A percentile compares a stretch with the other conserved stretches of the same genome.
These are phyloP conservation scores for Pecten maximus DNA, from an alignment of 2,888 invertebrate genomes.

Conservation along the genomic window DNA sequence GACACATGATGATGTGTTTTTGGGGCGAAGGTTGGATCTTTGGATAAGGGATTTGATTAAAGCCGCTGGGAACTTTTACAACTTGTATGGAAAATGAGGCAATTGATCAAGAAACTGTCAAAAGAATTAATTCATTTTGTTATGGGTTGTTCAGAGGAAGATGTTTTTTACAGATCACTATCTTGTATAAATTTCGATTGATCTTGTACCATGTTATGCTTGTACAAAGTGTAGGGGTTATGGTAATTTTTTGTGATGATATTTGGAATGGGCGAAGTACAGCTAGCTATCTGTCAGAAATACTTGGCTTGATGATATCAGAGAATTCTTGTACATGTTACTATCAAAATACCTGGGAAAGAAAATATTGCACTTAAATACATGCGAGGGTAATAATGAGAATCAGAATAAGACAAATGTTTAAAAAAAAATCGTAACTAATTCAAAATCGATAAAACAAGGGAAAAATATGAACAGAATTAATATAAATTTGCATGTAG, in stretches of 20 bases:
- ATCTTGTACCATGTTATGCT: background rate
- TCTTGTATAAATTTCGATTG: constrained; percentile 5
- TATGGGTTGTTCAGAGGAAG: background rate
- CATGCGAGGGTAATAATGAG: too few species aligned
- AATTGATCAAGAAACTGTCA: constrained; percentile 24
- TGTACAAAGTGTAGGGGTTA: background rate
- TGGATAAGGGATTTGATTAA: background rate
- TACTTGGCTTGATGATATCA: too few species aligned
- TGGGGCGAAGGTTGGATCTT: background rate
- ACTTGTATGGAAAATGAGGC: background rate
- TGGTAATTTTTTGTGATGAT: background rate
- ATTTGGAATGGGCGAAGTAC: background rate
- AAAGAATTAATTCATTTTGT: constrained; percentile 26
- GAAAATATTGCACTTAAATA: too few species aligned
- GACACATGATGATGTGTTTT: background rate
- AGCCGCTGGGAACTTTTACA: background rate
- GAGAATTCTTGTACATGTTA: too few species aligned
- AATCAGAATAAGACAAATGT: too few species aligned
- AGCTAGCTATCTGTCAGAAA: too few species aligned
- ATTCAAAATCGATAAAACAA: too few species aligned
- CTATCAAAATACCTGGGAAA: too few species aligned
- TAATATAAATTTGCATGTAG: too few species aligned
- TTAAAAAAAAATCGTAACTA: too few species aligned
- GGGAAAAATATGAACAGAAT: too few species aligned
- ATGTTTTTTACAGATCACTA: background rate